Conservation (phyloP, 2,113 vertebrate genomes). For the Sterrhoptilus dennistouni region DNA sequence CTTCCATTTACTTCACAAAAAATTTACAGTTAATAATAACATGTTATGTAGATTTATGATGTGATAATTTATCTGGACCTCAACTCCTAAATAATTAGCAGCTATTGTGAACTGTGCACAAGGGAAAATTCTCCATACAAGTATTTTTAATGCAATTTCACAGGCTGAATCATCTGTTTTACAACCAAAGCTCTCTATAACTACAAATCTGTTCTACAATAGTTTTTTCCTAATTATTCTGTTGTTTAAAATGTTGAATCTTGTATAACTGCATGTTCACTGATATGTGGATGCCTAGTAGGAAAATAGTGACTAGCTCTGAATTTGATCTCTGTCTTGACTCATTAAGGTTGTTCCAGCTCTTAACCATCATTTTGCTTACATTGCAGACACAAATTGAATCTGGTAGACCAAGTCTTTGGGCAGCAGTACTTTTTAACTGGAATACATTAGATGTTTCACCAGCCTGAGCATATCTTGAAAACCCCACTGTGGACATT, state of each 20-base stretch:
- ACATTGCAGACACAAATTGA: not conserved
- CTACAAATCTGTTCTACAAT: not conserved
- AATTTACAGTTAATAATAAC: not conserved
- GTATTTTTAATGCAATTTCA: not conserved
- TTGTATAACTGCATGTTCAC: not conserved
- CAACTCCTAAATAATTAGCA: not conserved
- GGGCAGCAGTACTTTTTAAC: not conserved
- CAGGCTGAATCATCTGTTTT: not conserved
- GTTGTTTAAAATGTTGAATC: not conserved
- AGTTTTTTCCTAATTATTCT: not conserved
- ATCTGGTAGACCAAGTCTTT: not conserved
- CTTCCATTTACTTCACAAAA: not conserved
- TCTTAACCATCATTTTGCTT: not conserved
- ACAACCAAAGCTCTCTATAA: not conserved
- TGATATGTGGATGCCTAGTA: not conserved
- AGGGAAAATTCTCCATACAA: not conserved
- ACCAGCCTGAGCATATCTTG: not conserved
- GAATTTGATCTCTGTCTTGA: not conserved
- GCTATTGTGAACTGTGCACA: not conserved
- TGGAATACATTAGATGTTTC: not conserved
- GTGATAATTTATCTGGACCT: not conserved
- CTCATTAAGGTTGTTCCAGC: not conserved
- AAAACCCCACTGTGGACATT: not conserved
- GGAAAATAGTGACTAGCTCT: not conserved
- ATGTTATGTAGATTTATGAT: not conserved